Percentiles rank a stretch among this genome's conserved stretches.
These are phyloP conservation scores for Rhea pennata DNA, from an alignment of 2,113 vertebrate species.

Conservation along the genomic window DNA sequence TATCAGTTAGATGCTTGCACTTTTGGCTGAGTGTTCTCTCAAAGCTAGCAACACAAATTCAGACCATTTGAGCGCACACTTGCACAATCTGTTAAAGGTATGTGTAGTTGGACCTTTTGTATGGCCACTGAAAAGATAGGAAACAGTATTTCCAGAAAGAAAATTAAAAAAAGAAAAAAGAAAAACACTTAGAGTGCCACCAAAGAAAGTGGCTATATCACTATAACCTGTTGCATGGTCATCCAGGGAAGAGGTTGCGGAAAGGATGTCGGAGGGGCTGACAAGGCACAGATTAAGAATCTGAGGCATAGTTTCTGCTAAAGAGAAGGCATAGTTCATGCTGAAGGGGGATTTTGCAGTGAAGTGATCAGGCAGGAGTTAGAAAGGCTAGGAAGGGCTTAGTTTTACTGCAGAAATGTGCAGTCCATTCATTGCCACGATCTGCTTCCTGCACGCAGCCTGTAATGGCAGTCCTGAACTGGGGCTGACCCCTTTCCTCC, in stretches of 20 bases:
- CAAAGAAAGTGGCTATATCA: not conserved
- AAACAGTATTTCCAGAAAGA: not conserved
- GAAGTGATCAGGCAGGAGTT: not conserved
- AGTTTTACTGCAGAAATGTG: not conserved
- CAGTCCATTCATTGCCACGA: not conserved
- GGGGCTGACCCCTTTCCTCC: not conserved
- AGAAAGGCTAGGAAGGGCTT: not conserved
- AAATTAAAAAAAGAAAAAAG: not conserved
- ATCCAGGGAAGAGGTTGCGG: not conserved
- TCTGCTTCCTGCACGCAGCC: not conserved
- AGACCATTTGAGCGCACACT: not conserved
- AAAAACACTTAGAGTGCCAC: not conserved
- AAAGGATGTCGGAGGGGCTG: not conserved
- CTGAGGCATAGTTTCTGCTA: rapidly evolving
- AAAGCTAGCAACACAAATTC: not conserved
- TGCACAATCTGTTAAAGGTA: not conserved
- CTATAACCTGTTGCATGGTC: not conserved
- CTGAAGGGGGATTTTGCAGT: rapidly evolving
- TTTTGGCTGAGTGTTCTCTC: not conserved
- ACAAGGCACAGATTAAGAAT: rapidly evolving
- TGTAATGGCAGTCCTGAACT: not conserved
- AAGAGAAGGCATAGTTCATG: rapidly evolving
- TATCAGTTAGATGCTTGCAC: not conserved
- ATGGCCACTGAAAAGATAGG: not conserved
- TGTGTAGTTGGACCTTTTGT: not conserved